phyloP scores from a whole-genome alignment of 2,113 vertebrate genomes.

The Vidua chalybeata region DNA sequence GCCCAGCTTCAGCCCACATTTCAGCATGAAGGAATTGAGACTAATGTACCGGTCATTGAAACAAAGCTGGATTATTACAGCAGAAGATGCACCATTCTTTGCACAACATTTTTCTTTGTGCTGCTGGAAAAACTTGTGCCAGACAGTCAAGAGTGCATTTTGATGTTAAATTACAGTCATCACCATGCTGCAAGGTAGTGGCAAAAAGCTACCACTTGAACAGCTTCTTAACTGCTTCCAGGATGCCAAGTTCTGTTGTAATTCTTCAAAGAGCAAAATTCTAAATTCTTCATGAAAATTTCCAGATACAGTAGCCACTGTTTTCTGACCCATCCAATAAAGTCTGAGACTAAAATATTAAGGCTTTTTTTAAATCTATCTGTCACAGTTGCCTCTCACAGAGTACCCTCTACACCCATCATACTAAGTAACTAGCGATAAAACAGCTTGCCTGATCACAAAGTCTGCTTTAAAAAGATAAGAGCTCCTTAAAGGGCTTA shows the following conservation, averaged over 20 bases:
- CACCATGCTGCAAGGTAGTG: not conserved
- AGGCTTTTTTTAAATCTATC: not conserved
- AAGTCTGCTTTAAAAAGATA: slow-evolving; percentile 35
- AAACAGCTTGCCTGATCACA: slow-evolving; percentile 24
- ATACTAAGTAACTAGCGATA: not conserved
- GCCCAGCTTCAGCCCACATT: not conserved
- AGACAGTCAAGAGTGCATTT: not conserved
- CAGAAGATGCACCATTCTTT: not conserved
- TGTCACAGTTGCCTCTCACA: not conserved
- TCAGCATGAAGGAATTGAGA: not conserved
- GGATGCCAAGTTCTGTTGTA: not conserved
- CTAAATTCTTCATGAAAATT: not conserved
- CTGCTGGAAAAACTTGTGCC: not conserved
- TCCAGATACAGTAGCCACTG: not conserved
- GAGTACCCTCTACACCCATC: not conserved
- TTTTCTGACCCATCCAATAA: not conserved
- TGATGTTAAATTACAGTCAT: not conserved
- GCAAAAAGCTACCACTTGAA: not conserved
- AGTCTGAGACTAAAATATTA: not conserved
- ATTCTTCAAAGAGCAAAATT: not conserved
- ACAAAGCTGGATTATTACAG: not conserved
- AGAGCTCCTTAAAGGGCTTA: slow-evolving; percentile 4
- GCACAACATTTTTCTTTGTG: not conserved
- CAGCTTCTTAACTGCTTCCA: not conserved
- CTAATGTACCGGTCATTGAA: not conserved